These are phyloP conservation scores for Dipodomys spectabilis DNA, from an alignment of 2,113 vertebrate genomes.

Conservation along the genomic window DNA sequence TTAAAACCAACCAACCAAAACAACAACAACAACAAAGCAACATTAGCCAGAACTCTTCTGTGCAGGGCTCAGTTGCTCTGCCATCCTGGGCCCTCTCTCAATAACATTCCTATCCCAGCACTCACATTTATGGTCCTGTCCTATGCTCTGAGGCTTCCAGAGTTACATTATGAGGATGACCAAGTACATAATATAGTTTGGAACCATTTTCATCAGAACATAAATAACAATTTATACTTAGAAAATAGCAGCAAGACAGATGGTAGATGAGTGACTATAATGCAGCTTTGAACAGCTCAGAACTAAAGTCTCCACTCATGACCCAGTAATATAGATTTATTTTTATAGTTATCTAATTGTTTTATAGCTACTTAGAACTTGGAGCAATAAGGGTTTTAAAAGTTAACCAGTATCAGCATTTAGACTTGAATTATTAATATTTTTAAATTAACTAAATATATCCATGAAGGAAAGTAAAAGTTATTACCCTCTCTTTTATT, in stretches of 20 bases:
- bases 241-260: background rate
- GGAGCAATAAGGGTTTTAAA: background rate
- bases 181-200: conserved; percentile 30
- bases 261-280: background rate
- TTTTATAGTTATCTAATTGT: conserved; percentile 26
- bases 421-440: background rate
- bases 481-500: conserved; percentile 13
- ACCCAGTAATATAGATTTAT: background rate
- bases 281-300: background rate
- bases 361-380: conserved; percentile 46
- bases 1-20: background rate
- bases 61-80: too few species aligned
- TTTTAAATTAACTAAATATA: background rate
- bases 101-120: background rate
- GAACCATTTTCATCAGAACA: conserved; percentile 39
- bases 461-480: background rate
- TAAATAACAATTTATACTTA: conserved; percentile 18
- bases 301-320: background rate
- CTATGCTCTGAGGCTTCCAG: background rate
- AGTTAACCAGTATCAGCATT: background rate
- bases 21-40: too few species aligned
- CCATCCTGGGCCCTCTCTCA: background rate
- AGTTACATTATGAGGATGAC: background rate
- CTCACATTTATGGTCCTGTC: background rate
- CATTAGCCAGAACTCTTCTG: background rate